Conservation (phyloP, 1,140 invertebrate species). For the Archivesica marissinica region DNA sequence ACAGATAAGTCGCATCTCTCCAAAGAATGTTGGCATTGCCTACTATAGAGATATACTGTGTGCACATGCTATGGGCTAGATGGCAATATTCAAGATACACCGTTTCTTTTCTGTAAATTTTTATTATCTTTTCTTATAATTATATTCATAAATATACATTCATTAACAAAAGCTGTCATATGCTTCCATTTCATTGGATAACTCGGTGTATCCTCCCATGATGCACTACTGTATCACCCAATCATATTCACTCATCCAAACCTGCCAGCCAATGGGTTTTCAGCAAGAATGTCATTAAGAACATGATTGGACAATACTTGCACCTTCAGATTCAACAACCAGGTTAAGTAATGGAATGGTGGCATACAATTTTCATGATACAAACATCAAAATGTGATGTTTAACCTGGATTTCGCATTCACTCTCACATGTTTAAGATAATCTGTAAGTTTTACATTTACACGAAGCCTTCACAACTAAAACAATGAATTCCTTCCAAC, state of each 20-base stretch:
- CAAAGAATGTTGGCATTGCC: no score
- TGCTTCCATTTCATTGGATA: neutral
- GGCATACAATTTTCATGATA: neutral
- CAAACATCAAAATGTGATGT: neutral
- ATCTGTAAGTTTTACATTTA: no score
- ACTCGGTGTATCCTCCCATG: neutral
- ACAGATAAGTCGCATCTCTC: no score
- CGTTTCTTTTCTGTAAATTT: no score
- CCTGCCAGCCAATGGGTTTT: slow-evolving; percentile 60
- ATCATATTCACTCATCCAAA: slow-evolving; percentile 62
- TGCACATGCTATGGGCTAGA: no score
- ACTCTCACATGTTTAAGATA: no score
- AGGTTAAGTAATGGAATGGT: neutral
- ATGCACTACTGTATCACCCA: slow-evolving; percentile 53
- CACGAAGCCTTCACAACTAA: no score
- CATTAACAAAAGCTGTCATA: no score
- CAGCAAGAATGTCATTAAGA: slow-evolving; percentile 63
- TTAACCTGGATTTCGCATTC: slow-evolving; percentile 3
- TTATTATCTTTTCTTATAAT: no score
- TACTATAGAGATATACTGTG: no score
- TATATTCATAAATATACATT: no score
- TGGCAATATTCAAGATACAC: no score
- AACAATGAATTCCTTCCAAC: neutral
- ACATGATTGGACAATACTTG: slow-evolving; percentile 57
- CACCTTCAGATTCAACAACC: neutral